Base-by-base conservation (phyloP, 2,888 invertebrate genomes). In the Trachelus iudaicus region DNA sequence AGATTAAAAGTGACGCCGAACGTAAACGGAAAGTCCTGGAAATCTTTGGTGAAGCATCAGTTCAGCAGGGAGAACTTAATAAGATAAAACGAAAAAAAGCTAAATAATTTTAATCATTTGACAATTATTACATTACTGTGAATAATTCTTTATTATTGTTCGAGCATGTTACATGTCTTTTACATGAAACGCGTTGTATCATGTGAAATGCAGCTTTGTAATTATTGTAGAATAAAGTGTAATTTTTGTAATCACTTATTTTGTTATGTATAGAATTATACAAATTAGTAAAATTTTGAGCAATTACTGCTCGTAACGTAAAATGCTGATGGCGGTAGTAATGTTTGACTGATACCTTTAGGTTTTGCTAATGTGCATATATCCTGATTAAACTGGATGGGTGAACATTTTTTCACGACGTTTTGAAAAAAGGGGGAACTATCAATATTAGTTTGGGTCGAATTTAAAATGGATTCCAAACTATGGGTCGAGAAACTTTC, bases 41-140 rank as follows among this genome's bases (percentile, higher is more conserved):
- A 87, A 96, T 98, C 77, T 96, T 95, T 92, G 94, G 95, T 23
- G 96, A 97, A 78, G 96, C 97, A 2, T 94, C 97, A 0, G 92
- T 94, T 79, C 98, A 98, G 89, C 97, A 97, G 90, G 95, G 96
- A 35, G 97, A 98, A 90, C 93, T 97, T 73, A 97, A 97, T 86
- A 95, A 95, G 87, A 87, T 97, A 82, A 93, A 94, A 80, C 93
- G 93, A 85, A 94, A 94, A 85, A 94, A 92, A 79, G 92, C 90
- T 81, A 85, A 84, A 79, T 87, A 85, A 79, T 75, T 35, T 75
- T 75, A 69, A 75, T 75, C 11, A 75, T 35, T 73, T 34, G 40
- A 31, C 40, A 73, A 74, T 69, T 75, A 56, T 34, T 40, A 40
- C 71, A 75, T 31, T 75, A 75, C 33, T 69, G 11, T 35, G 33